Evolutionary conservation across 2,888 invertebrate genomes (phyloP), one percentile per base, ranked within the genome.

Genomic region (Parasteatoda lunata): DNA sequence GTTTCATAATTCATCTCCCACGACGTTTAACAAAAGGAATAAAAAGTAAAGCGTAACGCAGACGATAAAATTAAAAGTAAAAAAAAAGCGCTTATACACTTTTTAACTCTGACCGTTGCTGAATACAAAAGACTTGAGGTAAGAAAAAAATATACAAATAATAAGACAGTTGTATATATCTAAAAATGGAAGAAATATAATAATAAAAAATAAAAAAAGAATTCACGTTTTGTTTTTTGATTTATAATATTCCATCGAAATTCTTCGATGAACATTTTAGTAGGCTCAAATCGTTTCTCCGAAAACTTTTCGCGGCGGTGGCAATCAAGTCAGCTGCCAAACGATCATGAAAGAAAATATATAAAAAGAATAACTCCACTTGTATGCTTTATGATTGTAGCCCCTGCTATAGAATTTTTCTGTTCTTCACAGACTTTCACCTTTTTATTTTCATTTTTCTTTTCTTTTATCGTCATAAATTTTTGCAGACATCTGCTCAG

Each of bases 301-400:
- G 77, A 49, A 68, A 66, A 64, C 84, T 73, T 51, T 84, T 84
- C 15, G 48, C 48, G 30, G 47, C 48, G 30, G n/a, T 85, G 45
- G 77, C 88, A 64, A 52, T 82, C 64, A 77, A 85, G 8, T 68
- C 88, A 51, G 70, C 85, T 52, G 88, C 69, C 78, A 78, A 47
- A 52, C 54, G 69, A 69, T 9, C 47, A 13, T n/a, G 9, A 54
- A 47, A 68, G 70, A 52, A 77, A 52, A 66, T 11, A 51, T 51
- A 68, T 54, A 45, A 51, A 71, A 52, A 54, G 54, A 48, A 49
- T 49, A 71, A 49, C 49, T 59, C 59, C 59, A 59, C 59, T 59
- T 59, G 59, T 59, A 59, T 59, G 59, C 59, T 59, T 48, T 70
- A 47, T 70, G 70, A n/a, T 48, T 8, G 70, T 70, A 48, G 13